Conservation (phyloP, 2,888 invertebrate genomes). For the Dicyrtomina minuta region DNA sequence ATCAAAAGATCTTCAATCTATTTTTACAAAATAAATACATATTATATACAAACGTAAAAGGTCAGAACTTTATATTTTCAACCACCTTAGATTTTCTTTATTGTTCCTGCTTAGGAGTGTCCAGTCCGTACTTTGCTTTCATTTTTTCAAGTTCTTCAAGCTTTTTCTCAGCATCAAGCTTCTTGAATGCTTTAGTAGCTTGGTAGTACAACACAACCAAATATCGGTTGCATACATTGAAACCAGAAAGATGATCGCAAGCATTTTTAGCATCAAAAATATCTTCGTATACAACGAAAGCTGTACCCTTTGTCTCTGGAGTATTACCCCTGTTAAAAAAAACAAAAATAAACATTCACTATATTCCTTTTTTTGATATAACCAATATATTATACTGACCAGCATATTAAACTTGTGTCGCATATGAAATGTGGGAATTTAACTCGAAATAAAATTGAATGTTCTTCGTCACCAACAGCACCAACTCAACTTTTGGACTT, state of each 20-base stretch:
- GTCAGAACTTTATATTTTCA: too few relatives aligned
- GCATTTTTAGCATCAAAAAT: slow-evolving; percentile 99
- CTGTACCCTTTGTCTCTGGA: slow-evolving; percentile 96
- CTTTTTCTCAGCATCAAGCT: slow-evolving; percentile 92
- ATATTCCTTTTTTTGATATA: background rate
- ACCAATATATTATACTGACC: too few relatives aligned
- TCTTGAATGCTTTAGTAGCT: slow-evolving; percentile 92
- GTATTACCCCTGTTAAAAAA: slow-evolving; percentile 80
- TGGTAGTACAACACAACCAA: slow-evolving; percentile 98
- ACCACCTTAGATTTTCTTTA: background rate
- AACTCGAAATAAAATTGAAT: too few relatives aligned
- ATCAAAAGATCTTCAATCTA: too few relatives aligned
- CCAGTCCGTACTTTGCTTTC: slow-evolving; percentile 89
- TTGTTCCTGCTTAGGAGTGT: slow-evolving; percentile 50
- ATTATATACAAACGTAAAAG: too few relatives aligned
- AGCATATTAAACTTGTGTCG: background rate
- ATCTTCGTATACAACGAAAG: slow-evolving; percentile 99
- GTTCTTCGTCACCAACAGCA: too few relatives aligned
- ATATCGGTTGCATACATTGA: slow-evolving; percentile 98
- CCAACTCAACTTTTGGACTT: too few relatives aligned
- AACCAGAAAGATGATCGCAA: slow-evolving; percentile 97
- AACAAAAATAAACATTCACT: background rate
- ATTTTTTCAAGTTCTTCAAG: slow-evolving; percentile 92
- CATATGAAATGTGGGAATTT: background rate
- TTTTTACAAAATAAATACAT: too few relatives aligned